A percentile compares a stretch with the other conserved stretches of the same genome.
phyloP scores from a whole-genome alignment of 2,797 vertebrate genomes.

The Hapalemur alaotrensis region DNA sequence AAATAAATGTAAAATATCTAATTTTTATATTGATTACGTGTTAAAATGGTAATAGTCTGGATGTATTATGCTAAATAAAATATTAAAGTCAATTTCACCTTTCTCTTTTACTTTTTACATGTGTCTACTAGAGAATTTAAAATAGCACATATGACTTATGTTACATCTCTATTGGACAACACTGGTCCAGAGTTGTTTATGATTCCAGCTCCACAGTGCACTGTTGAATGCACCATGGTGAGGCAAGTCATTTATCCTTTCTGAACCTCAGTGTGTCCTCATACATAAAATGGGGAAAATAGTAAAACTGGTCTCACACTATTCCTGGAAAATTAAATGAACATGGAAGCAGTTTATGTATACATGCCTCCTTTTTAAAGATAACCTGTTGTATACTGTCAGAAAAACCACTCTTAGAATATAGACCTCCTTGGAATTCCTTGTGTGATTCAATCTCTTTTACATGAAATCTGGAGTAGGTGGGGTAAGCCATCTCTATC shows the following conservation, averaged over 20 bases:
- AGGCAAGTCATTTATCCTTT: neutral
- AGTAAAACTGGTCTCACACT: neutral
- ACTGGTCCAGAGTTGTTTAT: neutral
- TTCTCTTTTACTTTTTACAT: constrained; percentile 21
- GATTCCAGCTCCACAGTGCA: neutral
- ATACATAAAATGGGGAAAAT: neutral
- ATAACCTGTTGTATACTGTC: neutral
- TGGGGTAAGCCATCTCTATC: neutral
- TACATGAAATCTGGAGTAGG: neutral
- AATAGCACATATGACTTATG: neutral
- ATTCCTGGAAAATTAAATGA: neutral
- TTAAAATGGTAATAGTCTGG: neutral
- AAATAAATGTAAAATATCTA: neutral
- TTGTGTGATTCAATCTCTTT: neutral
- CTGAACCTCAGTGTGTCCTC: neutral
- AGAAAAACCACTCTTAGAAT: neutral
- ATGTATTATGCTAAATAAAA: constrained; percentile 5
- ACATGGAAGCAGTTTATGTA: neutral
- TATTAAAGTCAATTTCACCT: constrained; percentile 8
- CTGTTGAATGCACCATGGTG: neutral
- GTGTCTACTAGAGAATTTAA: constrained; percentile 5
- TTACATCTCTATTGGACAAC: neutral
- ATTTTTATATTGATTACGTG: neutral
- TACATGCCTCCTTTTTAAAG: neutral
- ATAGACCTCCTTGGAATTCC: neutral